A percentile compares a stretch with the other conserved stretches of the same genome.
Conservation (phyloP, 1,140 invertebrate species). For the Teleopsis dalmanni region DNA sequence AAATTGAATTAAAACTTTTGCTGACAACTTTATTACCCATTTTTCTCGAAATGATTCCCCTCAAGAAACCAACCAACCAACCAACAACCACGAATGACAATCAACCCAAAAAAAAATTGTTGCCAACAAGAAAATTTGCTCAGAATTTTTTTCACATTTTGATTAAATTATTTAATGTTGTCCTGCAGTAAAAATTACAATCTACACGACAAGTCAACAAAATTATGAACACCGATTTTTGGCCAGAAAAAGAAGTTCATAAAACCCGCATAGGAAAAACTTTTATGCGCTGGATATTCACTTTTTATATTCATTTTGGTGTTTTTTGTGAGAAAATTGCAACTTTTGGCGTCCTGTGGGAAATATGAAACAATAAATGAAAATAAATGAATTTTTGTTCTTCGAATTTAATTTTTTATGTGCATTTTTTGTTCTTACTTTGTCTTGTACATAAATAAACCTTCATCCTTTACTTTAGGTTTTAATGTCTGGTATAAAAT, state of each 20-base stretch:
- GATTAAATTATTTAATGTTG: slow-evolving; percentile 44
- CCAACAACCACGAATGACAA: background rate
- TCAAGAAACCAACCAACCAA: background rate
- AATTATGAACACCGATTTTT: slow-evolving; percentile 40
- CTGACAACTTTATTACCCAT: background rate
- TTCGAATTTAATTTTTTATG: slow-evolving; percentile 14
- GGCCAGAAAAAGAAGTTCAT: slow-evolving; percentile 26
- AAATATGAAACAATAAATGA: slow-evolving; percentile 45
- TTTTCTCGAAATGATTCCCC: background rate
- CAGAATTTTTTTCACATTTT: slow-evolving; percentile 12
- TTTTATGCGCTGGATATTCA: slow-evolving; percentile 21
- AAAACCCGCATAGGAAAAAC: slow-evolving; percentile 23
- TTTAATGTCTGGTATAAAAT: no score
- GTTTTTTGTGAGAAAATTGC: slow-evolving; percentile 26
- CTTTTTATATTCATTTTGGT: background rate
- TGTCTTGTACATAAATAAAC: no score
- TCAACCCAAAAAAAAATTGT: background rate
- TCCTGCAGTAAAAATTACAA: slow-evolving; percentile 30
- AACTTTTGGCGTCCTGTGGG: slow-evolving; percentile 34
- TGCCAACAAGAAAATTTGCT: background rate
- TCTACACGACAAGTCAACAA: slow-evolving; percentile 42
- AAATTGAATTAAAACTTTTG: slow-evolving; percentile 9
- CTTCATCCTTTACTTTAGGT: no score
- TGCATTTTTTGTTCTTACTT: background rate
- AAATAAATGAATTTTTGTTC: slow-evolving; percentile 45